Evolutionary conservation across 2,113 vertebrate species (phyloP).

Genomic region (Hypanus sabinus): DNA sequence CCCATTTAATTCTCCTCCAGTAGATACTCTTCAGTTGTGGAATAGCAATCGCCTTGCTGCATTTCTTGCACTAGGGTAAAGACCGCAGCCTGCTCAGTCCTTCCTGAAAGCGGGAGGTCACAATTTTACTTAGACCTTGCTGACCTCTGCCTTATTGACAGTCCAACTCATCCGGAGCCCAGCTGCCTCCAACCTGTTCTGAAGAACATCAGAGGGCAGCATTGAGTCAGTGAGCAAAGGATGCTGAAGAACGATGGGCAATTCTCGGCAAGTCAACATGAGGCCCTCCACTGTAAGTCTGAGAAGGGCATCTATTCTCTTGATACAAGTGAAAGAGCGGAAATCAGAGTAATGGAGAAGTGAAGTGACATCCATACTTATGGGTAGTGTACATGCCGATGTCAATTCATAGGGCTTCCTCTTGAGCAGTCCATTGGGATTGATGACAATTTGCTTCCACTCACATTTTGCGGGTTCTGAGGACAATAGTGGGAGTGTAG

Average conservation of each 20-base stretch:
- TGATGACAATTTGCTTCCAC: no score
- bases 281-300: neutral
- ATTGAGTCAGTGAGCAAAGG: no score
- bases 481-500: no score
- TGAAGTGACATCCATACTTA: neutral
- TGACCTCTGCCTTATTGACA: neutral
- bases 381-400: neutral
- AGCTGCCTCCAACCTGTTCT: neutral
- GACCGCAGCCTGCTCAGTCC: no score
- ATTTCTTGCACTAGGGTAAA: no score
- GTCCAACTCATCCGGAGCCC: neutral
- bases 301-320: neutral
- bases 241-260: neutral
- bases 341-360: neutral
- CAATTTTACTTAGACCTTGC: neutral
- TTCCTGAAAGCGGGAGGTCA: neutral
- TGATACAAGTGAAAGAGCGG: no score
- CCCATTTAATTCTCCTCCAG: no score
- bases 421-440: no score
- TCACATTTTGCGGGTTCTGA: no score
- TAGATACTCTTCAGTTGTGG: no score
- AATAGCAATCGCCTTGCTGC: no score
- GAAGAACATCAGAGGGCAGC: neutral
- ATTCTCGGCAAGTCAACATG: neutral
- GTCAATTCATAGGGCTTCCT: no score